A percentile compares a stretch with the other conserved stretches of the same genome.
Conservation (phyloP, 1,140 invertebrate species). For the Leptoteleia sp. region DNA sequence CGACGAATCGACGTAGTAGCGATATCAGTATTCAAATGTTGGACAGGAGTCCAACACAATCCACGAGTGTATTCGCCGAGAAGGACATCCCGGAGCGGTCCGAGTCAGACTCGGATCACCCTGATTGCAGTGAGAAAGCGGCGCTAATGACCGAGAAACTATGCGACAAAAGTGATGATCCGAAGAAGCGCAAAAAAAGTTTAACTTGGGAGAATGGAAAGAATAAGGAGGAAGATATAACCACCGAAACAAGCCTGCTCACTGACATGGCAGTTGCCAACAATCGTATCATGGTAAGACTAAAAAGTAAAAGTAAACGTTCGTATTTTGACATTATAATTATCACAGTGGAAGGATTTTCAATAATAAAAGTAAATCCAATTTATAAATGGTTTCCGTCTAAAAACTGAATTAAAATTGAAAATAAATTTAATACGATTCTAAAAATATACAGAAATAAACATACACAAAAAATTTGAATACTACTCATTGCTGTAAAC, state of each 20-base stretch:
- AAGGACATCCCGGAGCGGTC: conserved; percentile 74
- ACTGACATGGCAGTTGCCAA: conserved; percentile 63
- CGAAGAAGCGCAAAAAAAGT: conserved; percentile 74
- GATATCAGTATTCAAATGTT: conserved; percentile 75
- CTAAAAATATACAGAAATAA: too few species aligned
- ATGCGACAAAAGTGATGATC: conserved; percentile 67
- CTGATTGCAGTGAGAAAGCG: conserved; percentile 76
- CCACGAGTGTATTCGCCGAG: conserved; percentile 62
- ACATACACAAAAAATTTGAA: too few species aligned
- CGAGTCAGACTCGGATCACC: conserved; percentile 77
- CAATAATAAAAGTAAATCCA: too few species aligned
- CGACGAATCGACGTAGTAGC: conserved; percentile 74
- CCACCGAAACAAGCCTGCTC: conserved; percentile 77
- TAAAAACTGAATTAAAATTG: too few species aligned
- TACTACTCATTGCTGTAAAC: too few species aligned
- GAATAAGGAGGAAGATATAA: conserved; percentile 75
- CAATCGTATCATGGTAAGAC: conserved; percentile 64
- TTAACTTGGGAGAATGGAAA: conserved; percentile 76
- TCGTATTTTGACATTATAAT: too few species aligned
- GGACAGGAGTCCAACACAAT: conserved; percentile 75
- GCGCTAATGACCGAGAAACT: conserved; percentile 73
- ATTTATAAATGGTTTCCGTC: too few species aligned
- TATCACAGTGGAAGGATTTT: too few species aligned
- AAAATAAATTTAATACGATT: too few species aligned
- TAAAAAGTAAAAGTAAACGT: not conserved